Conservation (phyloP, 2,113 vertebrate genomes). For the Urocynchramus pylzowi region DNA sequence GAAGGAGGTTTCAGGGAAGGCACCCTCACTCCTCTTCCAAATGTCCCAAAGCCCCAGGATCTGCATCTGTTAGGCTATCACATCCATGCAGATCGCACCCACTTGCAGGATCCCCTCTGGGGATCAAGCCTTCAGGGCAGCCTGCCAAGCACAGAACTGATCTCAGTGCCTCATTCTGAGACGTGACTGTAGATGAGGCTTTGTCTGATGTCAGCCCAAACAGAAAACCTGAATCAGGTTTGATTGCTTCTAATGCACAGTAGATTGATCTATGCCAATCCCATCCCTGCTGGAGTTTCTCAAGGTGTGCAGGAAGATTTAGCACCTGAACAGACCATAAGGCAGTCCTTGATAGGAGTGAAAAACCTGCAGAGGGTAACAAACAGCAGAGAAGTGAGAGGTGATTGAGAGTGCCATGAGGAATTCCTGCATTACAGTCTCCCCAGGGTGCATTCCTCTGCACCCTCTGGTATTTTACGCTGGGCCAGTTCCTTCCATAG, state of each 20-base stretch:
- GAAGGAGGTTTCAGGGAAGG: neutral
- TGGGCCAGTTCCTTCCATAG: neutral
- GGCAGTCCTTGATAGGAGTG: neutral
- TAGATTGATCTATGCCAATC: neutral
- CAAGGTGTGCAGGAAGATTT: neutral
- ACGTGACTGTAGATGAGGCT: neutral
- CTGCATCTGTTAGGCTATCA: neutral
- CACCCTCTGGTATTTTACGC: neutral
- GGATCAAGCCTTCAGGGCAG: neutral
- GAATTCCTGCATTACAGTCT: neutral
- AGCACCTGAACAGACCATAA: neutral
- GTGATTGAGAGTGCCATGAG: neutral
- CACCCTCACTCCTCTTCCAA: neutral
- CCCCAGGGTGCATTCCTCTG: neutral
- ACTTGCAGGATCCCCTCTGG: neutral
- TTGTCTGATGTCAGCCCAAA: neutral
- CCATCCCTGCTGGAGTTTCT: neutral
- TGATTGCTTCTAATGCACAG: too few species aligned
- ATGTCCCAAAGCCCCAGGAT: neutral
- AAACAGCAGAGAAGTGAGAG: neutral
- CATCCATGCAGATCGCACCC: neutral
- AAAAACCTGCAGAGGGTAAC: neutral
- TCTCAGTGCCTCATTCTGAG: neutral
- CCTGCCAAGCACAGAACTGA: neutral
- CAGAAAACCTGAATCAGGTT: neutral